Percentiles rank a stretch among this genome's conserved stretches.
Conservation (phyloP, 2,888 invertebrate genomes). For the Galerucella calmariensis region DNA sequence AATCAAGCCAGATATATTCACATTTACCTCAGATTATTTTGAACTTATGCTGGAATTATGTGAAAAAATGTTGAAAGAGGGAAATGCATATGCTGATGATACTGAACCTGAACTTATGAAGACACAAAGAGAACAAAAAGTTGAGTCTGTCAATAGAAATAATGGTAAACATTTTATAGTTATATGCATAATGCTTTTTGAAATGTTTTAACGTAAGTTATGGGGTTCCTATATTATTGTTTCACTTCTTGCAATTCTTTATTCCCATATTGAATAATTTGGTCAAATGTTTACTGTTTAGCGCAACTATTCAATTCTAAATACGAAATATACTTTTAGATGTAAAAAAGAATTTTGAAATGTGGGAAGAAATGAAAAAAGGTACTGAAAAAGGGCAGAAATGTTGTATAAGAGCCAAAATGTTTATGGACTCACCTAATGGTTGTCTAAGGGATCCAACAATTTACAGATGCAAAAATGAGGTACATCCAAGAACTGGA, state of each 20-base stretch:
- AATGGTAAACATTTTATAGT: constrained; percentile 74
- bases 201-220: neutral
- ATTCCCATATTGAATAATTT: no score
- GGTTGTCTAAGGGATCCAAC: constrained; percentile 99
- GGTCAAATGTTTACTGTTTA: no score
- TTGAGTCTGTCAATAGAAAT: constrained; percentile 84
- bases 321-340: constrained; percentile 61
- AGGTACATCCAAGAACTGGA: constrained; percentile 93
- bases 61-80: constrained; percentile 84
- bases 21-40: constrained; percentile 97
- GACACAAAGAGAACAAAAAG: constrained; percentile 88
- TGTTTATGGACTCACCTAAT: constrained; percentile 95
- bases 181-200: constrained; percentile 8
- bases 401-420: constrained; percentile 96
- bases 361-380: constrained; percentile 96
- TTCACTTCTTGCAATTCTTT: no score
- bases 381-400: constrained; percentile 83
- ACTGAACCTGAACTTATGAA: constrained; percentile 97
- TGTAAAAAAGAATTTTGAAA: constrained; percentile 82
- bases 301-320: no score
- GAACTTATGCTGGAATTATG: constrained; percentile 90
- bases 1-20: constrained; percentile 91
- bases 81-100: constrained; percentile 97
- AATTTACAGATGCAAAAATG: constrained; percentile 97
- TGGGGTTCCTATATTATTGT: neutral